Evolutionary conservation across 2,888 invertebrate species (phyloP).

Genomic region (Synanthedon formicaeformis): DNA sequence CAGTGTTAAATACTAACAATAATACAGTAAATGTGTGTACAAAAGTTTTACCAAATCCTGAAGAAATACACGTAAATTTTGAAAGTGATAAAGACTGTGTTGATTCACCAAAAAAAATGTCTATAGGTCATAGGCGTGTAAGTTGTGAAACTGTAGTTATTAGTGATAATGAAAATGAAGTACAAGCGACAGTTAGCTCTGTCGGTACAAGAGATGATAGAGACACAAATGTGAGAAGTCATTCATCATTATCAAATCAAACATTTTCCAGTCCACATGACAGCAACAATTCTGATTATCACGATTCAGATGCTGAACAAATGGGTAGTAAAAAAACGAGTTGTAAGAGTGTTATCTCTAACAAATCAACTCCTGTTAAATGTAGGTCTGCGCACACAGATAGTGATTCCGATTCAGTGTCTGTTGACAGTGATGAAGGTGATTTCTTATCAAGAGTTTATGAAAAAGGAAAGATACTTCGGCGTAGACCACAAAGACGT

Average conservation of each 20-base stretch:
- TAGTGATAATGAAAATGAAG: constrained; percentile 19
- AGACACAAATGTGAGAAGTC: constrained; percentile 26
- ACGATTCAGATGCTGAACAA: constrained; percentile 41
- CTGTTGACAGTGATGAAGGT: constrained; percentile 52
- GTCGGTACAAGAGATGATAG: constrained; percentile 28
- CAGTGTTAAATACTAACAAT: constrained; percentile 5
- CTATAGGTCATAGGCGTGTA: constrained; percentile 26
- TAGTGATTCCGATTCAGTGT: constrained; percentile 50
- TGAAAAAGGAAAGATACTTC: constrained; percentile 36
- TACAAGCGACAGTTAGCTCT: constrained; percentile 21
- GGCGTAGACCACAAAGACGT: constrained; percentile 34
- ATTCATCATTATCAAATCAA: constrained; percentile 31
- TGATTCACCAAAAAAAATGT: constrained; percentile 10
- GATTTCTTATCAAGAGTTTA: constrained; percentile 54
- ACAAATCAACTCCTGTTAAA: constrained; percentile 1
- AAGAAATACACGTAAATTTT: constrained; percentile 44
- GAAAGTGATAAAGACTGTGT: constrained; percentile 39
- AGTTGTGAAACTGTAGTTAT: constrained; percentile 50
- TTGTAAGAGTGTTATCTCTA: constrained; percentile 5
- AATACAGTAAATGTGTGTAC: constrained; percentile 12
- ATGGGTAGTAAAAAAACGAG: constrained; percentile 16
- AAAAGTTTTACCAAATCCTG: constrained; percentile 41
- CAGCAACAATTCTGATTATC: constrained; percentile 43
- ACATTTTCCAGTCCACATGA: constrained; percentile 45
- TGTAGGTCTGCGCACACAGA: constrained; percentile 11